Evolutionary conservation across 2,888 invertebrate genomes (phyloP).

Genomic region (Machimus rusticus): DNA sequence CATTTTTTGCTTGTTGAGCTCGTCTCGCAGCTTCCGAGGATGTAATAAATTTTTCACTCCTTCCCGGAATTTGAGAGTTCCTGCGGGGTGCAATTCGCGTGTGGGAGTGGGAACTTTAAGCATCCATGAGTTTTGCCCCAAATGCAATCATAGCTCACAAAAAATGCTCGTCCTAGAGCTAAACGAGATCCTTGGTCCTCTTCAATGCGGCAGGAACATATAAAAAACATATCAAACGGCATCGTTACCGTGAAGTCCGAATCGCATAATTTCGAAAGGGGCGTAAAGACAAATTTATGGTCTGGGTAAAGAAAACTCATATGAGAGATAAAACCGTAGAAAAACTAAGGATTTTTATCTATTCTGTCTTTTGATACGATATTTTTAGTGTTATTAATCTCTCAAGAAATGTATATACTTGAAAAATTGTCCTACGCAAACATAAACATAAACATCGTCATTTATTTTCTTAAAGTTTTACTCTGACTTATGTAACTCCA

Average conservation of each 20-base stretch:
- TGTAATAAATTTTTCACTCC: neutral
- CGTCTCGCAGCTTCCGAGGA: neutral
- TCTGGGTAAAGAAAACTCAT: neutral
- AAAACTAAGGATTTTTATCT: neutral
- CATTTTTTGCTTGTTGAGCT: neutral
- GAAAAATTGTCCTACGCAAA: no score
- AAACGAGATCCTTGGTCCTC: neutral
- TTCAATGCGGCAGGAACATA: neutral
- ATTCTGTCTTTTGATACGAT: neutral
- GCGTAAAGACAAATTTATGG: neutral
- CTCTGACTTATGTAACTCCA: no score
- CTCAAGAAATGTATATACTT: neutral
- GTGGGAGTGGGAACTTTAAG: neutral
- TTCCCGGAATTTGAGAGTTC: neutral
- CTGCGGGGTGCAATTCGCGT: neutral
- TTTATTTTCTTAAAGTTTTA: no score
- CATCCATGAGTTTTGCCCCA: neutral
- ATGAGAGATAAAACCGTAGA: neutral
- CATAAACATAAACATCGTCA: no score
- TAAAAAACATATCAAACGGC: neutral
- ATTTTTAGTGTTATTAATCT: neutral
- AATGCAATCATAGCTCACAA: neutral
- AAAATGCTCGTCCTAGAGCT: neutral
- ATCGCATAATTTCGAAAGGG: neutral
- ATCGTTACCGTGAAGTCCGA: neutral